Percentiles rank a stretch among this genome's conserved stretches.
Conservation (phyloP, 2,797 vertebrate genomes). For the Squalus acanthias region DNA sequence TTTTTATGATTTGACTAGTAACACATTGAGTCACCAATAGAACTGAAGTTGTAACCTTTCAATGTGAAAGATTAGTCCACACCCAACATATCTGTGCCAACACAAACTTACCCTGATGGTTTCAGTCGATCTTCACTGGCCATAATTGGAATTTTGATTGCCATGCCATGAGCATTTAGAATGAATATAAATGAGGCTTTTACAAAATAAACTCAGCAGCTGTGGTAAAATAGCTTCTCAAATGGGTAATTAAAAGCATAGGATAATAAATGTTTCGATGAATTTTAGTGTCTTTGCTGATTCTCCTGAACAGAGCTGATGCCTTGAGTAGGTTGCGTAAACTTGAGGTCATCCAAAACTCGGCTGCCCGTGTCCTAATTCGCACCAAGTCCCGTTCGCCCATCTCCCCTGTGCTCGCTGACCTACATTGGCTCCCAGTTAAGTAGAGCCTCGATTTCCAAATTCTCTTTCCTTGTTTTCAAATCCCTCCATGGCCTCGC, state of each 20-base stretch:
- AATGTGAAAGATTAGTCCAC: background rate
- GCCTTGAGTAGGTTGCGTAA: background rate
- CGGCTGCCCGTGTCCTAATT: too few species aligned
- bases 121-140: background rate
- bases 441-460: too few species aligned
- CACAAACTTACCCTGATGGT: background rate
- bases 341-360: too few species aligned
- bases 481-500: too few species aligned
- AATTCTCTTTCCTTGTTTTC: too few species aligned
- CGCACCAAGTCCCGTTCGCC: too few species aligned
- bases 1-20: background rate
- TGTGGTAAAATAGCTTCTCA: background rate
- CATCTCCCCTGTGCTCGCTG: too few species aligned
- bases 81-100: background rate
- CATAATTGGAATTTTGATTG: background rate
- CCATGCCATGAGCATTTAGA: background rate
- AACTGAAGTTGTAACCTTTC: background rate
- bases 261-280: background rate
- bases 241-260: background rate
- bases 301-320: background rate
- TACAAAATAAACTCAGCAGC: background rate
- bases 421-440: too few species aligned
- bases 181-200: background rate
- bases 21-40: background rate
- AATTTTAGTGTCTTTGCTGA: background rate